Evolutionary conservation across 2,113 vertebrate genomes (phyloP).

Genomic region (Echinops telfairi): DNA sequence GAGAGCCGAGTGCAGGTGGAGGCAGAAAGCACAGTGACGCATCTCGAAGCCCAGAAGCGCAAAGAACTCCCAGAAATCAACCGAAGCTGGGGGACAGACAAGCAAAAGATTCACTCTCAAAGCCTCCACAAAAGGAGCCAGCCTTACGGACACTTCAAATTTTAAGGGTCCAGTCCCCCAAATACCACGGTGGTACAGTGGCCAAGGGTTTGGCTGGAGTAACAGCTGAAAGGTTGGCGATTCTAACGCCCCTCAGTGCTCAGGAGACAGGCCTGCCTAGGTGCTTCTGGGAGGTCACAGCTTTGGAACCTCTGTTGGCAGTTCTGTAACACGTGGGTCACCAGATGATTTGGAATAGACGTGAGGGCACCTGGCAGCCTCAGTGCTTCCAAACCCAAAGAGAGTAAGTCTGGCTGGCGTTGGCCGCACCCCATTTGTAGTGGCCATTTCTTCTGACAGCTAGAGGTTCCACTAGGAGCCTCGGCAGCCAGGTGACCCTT

Average conservation of each 20-base stretch:
- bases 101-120: not conserved
- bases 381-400: not conserved
- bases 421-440: not conserved
- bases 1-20: not conserved
- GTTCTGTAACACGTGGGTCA: not conserved
- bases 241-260: not conserved
- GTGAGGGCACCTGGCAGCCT: not conserved
- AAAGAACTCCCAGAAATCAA: fast-evolving
- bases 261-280: not conserved
- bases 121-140: not conserved
- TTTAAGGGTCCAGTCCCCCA: not conserved
- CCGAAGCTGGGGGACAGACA: not conserved
- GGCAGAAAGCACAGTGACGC: too few relatives aligned
- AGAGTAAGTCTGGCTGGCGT: not conserved
- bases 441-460: not conserved
- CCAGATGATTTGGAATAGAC: not conserved
- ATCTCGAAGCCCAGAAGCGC: not conserved
- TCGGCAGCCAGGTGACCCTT: not conserved
- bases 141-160: not conserved
- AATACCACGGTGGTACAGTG: not conserved
- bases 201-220: not conserved
- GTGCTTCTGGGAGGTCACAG: not conserved
- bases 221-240: not conserved
- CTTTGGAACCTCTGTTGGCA: not conserved
- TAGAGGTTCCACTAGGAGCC: fast-evolving